Conservation (phyloP, 2,888 invertebrate genomes). For the Cabera pusaria region DNA sequence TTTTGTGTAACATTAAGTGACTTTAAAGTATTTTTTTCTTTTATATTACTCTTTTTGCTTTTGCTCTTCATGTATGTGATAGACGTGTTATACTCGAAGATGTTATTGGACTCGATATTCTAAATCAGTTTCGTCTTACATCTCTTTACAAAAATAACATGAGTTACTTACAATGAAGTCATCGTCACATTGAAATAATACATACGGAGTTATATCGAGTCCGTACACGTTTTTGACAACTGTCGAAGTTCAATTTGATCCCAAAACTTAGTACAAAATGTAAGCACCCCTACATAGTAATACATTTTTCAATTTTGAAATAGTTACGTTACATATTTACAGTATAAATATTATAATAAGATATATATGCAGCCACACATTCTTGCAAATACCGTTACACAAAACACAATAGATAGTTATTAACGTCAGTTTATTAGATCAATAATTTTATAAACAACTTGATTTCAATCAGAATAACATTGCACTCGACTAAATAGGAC, state of each 20-base stretch:
- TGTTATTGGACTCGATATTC: slow-evolving; percentile 13
- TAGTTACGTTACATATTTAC: slow-evolving; percentile 9
- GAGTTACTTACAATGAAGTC: slow-evolving; percentile 3
- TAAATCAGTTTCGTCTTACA: neutral
- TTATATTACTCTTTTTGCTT: slow-evolving; percentile 29
- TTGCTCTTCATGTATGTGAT: slow-evolving; percentile 39
- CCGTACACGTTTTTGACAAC: slow-evolving; percentile 20
- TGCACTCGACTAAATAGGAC: slow-evolving; percentile 27
- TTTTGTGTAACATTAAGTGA: slow-evolving; percentile 47
- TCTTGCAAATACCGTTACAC: slow-evolving; percentile 11
- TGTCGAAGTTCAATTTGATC: slow-evolving; percentile 57
- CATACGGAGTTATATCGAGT: slow-evolving; percentile 20
- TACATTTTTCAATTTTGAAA: neutral
- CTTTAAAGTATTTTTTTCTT: slow-evolving; percentile 46
- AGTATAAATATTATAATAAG: slow-evolving; percentile 4
- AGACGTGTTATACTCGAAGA: slow-evolving; percentile 27
- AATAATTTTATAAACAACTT: slow-evolving; percentile 31
- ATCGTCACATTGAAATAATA: neutral
- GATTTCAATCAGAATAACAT: slow-evolving; percentile 27
- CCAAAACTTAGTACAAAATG: slow-evolving; percentile 66
- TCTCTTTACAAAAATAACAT: slow-evolving; percentile 1
- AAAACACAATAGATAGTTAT: slow-evolving; percentile 49
- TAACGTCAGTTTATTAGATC: slow-evolving; percentile 42
- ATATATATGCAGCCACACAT: slow-evolving; percentile 4
- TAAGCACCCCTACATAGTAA: slow-evolving; percentile 10